Evolutionary conservation across 2,113 vertebrate genomes (phyloP), one percentile per base, ranked within the genome.

Genomic region (Otolemur garnettii): DNA sequence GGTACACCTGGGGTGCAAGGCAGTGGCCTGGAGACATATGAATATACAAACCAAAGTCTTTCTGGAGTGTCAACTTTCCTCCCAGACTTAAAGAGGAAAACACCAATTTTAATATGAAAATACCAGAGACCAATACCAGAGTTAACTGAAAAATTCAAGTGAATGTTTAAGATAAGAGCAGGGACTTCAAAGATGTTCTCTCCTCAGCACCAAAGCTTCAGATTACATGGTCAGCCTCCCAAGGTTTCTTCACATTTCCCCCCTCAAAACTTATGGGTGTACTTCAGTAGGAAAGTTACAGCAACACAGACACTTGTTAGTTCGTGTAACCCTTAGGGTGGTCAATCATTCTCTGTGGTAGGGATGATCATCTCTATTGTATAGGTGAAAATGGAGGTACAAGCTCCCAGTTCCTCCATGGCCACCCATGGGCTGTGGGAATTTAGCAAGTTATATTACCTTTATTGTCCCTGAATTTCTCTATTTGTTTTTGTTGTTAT

Each of bases 101-200:
- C 35, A 68, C 17, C n/a, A 33, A 55, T 77, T 92, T 95, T 78
- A 80, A 75, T 53, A 57, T 66, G 64, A 71, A 80, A 92, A 89
- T 28, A 71, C n/a, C 14, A 57, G 72, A 53, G 57, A 71, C 83
- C 28, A 22, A 55, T 13, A 84, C 53, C 4, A 3, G 21, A 93
- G n/a, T 90, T 83, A 93, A 78, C 78, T 62, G 57, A 71, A 75
- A 91, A 87, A 94, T 82, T 86, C 62, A 74, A 94, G 64, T 82
- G 86, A 84, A 28, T 88, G 42, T 83, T 95, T 91, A 79, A 96
- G 60, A 88, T 95, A 93, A 94, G 87, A 93, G 38, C 57, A 19
- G 8, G 19, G 33, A 96, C 94, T 96, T 91, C 94, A 96, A 91
- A 97, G 83, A 79, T 82, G 91, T 89, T 86, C 74, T 84, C 53